phyloP scores from a whole-genome alignment of 2,888 invertebrate genomes.

The Drosophila fungiperda region DNA sequence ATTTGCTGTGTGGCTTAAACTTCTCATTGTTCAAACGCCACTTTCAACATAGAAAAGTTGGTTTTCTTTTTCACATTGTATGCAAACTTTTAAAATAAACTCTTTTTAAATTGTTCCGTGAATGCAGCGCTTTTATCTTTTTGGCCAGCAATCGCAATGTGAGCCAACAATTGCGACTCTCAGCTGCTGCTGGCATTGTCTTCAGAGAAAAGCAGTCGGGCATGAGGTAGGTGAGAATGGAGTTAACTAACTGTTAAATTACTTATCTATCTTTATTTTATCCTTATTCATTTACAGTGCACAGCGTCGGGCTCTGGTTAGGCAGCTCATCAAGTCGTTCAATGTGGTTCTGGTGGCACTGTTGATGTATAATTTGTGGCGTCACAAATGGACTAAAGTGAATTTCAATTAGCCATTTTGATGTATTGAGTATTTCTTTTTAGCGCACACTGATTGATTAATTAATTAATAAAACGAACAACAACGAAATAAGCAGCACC shows the following conservation, averaged over 20 bases:
- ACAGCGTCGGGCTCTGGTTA: constrained; percentile 77
- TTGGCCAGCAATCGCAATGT: constrained; percentile 19
- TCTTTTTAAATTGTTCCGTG: constrained; percentile 26
- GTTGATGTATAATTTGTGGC: constrained; percentile 83
- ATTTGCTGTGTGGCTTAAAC: background rate
- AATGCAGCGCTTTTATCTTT: constrained; percentile 42
- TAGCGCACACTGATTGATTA: constrained; percentile 59
- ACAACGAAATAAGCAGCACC: background rate
- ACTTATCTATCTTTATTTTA: constrained; percentile 1
- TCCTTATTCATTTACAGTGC: constrained; percentile 57
- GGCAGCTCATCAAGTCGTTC: constrained; percentile 78
- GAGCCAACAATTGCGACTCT: constrained; percentile 40
- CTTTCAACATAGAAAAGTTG: constrained; percentile 20
- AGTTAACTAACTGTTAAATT: constrained; percentile 4
- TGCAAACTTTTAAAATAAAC: background rate
- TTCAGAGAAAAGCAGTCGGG: constrained; percentile 38
- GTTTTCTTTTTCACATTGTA: background rate
- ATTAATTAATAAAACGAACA: constrained; percentile 65
- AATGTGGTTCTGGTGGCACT: constrained; percentile 83
- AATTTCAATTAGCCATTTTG: constrained; percentile 75
- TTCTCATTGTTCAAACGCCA: constrained; percentile 48
- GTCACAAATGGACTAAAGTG: constrained; percentile 84
- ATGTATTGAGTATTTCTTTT: constrained; percentile 51
- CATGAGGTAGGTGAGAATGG: constrained; percentile 53
- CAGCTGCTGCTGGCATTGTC: constrained; percentile 60